A percentile compares a stretch with the other conserved stretches of the same genome.
Evolutionary conservation across 2,888 invertebrate genomes (phyloP).

Genomic region (Noctuana brunneofusca): DNA sequence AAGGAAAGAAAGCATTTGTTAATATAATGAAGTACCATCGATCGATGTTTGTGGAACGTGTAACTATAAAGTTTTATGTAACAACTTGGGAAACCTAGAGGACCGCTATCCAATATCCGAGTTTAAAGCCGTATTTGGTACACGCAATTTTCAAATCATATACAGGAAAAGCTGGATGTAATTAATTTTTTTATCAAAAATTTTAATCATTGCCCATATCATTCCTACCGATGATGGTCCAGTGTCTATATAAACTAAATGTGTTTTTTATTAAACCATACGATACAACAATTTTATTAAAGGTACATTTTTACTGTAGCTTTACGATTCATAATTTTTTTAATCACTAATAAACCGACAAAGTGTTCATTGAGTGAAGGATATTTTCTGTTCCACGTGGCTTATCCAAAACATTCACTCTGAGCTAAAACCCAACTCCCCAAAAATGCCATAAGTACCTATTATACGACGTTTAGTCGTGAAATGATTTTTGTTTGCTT

Average conservation of each 20-base stretch:
- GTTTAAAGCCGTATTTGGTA: slow-evolving; percentile 11
- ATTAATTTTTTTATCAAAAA: too few relatives aligned
- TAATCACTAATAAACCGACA: too few relatives aligned
- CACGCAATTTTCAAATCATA: slow-evolving; percentile 11
- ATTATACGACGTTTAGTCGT: slow-evolving; percentile 49
- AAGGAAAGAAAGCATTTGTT: slow-evolving; percentile 62
- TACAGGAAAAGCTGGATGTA: slow-evolving; percentile 7
- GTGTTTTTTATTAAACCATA: too few relatives aligned
- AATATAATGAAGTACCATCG: slow-evolving; percentile 41
- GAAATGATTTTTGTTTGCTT: slow-evolving; percentile 58
- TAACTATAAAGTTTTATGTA: slow-evolving; percentile 15
- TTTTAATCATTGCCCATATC: too few relatives aligned
- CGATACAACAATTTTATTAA: too few relatives aligned
- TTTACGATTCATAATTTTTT: too few relatives aligned
- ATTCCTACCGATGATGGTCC: too few relatives aligned
- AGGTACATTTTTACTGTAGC: too few relatives aligned
- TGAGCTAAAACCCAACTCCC: neutral
- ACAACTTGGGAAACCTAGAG: slow-evolving; percentile 7
- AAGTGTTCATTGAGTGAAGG: too few relatives aligned
- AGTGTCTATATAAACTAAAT: too few relatives aligned
- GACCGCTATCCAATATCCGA: slow-evolving; percentile 25
- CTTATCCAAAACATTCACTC: neutral
- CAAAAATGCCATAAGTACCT: neutral
- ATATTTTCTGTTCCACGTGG: too few relatives aligned
- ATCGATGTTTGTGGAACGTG: slow-evolving; percentile 3